Percentiles rank a stretch among this genome's conserved stretches.
Evolutionary conservation across 2,888 invertebrate genomes (phyloP).

Genomic region (Eucriotettix oculatus): DNA sequence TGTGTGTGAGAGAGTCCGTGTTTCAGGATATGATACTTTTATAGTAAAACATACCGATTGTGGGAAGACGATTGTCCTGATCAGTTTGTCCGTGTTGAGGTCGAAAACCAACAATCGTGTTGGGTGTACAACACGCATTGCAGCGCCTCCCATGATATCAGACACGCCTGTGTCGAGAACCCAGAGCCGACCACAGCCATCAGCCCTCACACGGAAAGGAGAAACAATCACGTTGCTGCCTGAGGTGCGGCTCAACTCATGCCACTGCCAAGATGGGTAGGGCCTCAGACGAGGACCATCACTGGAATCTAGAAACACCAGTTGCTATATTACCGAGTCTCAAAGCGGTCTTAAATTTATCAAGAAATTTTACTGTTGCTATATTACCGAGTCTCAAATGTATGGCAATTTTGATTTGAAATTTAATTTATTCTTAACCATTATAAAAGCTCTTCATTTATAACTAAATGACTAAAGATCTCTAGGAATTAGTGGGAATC

Average conservation of each 20-base stretch:
- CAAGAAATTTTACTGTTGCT: no score
- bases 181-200: slow-evolving; percentile 62
- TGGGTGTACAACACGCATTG: neutral
- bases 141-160: slow-evolving; percentile 34
- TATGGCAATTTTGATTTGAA: no score
- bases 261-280: slow-evolving; percentile 65
- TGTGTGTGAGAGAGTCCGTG: no score
- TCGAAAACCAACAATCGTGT: slow-evolving; percentile 44
- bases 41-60: neutral
- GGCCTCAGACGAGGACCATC: slow-evolving; percentile 55
- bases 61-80: slow-evolving; percentile 19
- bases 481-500: no score
- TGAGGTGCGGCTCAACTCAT: slow-evolving; percentile 20
- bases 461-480: no score
- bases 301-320: slow-evolving; percentile 18
- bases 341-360: no score
- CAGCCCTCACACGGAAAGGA: slow-evolving; percentile 54
- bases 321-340: no score
- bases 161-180: slow-evolving; percentile 57
- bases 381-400: no score
- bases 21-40: no score
- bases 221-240: slow-evolving; percentile 35
- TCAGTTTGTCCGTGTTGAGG: slow-evolving; percentile 46
- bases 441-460: no score
- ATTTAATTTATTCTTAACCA: no score